phyloP scores from a whole-genome alignment of 1,140 invertebrate genomes.

The Brachionus calyciflorus region DNA sequence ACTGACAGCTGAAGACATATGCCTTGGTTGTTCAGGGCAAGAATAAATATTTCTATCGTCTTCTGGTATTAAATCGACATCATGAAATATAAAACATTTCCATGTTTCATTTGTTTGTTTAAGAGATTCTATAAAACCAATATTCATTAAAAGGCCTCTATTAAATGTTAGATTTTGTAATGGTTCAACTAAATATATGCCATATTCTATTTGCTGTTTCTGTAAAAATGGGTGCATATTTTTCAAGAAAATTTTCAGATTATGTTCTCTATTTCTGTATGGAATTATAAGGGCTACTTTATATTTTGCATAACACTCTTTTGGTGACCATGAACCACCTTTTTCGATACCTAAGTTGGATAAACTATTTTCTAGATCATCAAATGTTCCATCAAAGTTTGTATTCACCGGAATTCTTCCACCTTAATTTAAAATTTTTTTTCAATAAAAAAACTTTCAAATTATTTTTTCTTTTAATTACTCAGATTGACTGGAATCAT shows the following conservation, averaged over 20 bases:
- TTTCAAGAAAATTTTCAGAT: slow-evolving; percentile 51
- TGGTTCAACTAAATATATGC: slow-evolving; percentile 53
- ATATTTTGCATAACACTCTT: slow-evolving; percentile 70
- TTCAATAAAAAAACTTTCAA: not conserved
- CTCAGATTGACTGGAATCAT: slow-evolving; percentile 9
- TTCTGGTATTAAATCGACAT: slow-evolving; percentile 87
- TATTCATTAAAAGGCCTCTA: slow-evolving; percentile 86
- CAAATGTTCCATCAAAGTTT: not conserved
- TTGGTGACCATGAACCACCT: slow-evolving; percentile 66
- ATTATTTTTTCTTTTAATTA: not conserved
- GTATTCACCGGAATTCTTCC: not conserved
- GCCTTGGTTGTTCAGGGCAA: slow-evolving; percentile 69
- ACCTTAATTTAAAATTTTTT: not conserved
- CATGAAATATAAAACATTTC: slow-evolving; percentile 91
- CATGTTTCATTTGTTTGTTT: slow-evolving; percentile 68
- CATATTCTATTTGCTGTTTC: slow-evolving; percentile 52
- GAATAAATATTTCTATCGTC: slow-evolving; percentile 86
- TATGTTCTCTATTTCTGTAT: slow-evolving; percentile 51
- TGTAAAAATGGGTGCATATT: slow-evolving; percentile 53
- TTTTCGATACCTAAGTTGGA: not conserved
- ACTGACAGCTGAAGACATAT: slow-evolving; percentile 87
- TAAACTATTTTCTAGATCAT: not conserved
- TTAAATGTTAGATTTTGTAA: slow-evolving; percentile 69
- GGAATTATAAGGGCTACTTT: slow-evolving; percentile 47
- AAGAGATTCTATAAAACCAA: slow-evolving; percentile 81